A percentile compares a stretch with the other conserved stretches of the same genome.
Evolutionary conservation across 1,140 invertebrate genomes (phyloP).

Genomic region (Apis dorsata): DNA sequence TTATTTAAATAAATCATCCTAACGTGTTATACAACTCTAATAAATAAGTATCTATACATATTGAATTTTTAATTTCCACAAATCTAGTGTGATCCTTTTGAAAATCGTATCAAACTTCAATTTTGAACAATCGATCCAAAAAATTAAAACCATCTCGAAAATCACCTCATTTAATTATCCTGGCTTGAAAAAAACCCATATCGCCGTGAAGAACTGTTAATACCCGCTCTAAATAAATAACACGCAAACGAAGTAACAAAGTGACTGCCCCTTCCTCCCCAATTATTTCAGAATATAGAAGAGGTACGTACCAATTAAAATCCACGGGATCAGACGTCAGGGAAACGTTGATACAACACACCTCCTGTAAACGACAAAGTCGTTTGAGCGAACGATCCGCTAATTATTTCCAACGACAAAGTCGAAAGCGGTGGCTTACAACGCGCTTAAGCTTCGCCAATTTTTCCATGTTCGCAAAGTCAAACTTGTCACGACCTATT

Average conservation of each 20-base stretch:
- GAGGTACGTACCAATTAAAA: constrained; percentile 4
- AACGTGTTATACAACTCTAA: not conserved
- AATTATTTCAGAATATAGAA: not conserved
- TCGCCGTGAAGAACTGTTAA: too few species aligned
- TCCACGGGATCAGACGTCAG: not conserved
- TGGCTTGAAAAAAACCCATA: too few species aligned
- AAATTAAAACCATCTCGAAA: too few species aligned
- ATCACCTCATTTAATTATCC: too few species aligned
- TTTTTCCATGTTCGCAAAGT: not conserved
- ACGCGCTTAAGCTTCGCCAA: not conserved
- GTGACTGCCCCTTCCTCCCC: not conserved
- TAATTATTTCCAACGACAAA: constrained; percentile 9
- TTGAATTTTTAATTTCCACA: too few species aligned
- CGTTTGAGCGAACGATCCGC: constrained; percentile 3
- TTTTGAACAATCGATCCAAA: too few species aligned
- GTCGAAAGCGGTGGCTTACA: not conserved
- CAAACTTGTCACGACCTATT: not conserved
- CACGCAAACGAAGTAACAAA: not conserved
- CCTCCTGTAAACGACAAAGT: not conserved
- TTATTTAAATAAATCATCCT: not conserved
- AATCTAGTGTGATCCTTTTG: too few species aligned
- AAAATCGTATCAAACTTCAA: too few species aligned
- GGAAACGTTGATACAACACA: not conserved
- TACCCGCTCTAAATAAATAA: too few species aligned
- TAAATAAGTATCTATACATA: not conserved